Evolutionary conservation across 2,797 vertebrate species (phyloP), one percentile per base, ranked within the genome.

Genomic region (Oreonectes daqikongensis): DNA sequence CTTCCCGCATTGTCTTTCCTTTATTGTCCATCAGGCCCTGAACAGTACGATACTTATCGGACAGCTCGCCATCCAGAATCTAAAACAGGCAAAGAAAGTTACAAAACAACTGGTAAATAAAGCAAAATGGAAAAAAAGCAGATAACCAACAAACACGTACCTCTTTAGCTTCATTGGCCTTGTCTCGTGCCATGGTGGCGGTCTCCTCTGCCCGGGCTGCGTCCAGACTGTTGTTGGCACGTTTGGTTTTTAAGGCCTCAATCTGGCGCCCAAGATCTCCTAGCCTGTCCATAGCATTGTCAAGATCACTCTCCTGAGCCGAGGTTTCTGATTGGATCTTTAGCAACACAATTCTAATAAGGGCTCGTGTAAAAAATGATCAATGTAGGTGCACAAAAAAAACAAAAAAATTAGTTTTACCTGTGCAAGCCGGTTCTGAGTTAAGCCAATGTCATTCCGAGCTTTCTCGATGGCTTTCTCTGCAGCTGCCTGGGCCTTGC

Each of bases 111-210:
- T 78, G 14, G 11, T 22, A 57, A 20, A 69, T 14, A 46, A 48
- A 75, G 68, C n/a, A 60, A 20, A 65, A 7, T 20, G 0, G 24
- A 12, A 22, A 32, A 44, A 5, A 30, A 22, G 26, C 30, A 52
- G 10, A 55, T 14, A 4, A 59, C 11, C 5, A 8, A 26, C 20
- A 28, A 65, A 60, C 83, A 69, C 30, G n/a, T n/a, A 95, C 97
- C 95, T 98, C 94, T 85, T 97, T 96, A 84, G 97, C 97, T 85
- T 98, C 96, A 0, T 89, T 87, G 0, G 97, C 97, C 59, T 96
- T 95, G 80, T 94, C 92, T 70, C 91, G 91, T 0, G 97, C 97
- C 30, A 85, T 91, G 22, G 89, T 92, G n/a, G 97, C 97, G 0
- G 93, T 96, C 73, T 98, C 95, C 63, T 96, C 95, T 0, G 96